Evolutionary conservation across 92 coral and sea anemone genomes (phyloP).

Genomic region (Virgularia gustaviana): DNA sequence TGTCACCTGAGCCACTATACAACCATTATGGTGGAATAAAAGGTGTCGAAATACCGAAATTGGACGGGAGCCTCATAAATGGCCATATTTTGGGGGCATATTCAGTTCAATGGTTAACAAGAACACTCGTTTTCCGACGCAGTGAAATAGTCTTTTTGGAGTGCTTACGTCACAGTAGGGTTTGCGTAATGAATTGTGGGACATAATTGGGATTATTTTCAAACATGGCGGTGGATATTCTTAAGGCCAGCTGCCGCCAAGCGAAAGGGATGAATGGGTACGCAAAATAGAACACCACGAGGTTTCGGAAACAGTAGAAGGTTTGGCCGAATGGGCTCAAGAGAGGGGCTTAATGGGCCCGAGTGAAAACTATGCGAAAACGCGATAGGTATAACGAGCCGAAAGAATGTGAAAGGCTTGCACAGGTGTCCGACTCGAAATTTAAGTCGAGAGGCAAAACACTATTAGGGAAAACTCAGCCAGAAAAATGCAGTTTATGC

Average conservation of each 20-base stretch:
- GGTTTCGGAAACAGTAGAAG: constrained; percentile 25
- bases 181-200: too few species aligned
- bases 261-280: constrained; percentile 45
- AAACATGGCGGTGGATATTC: too few species aligned
- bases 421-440: background rate
- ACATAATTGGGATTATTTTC: too few species aligned
- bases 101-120: constrained; percentile 33
- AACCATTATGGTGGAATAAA: constrained; percentile 9
- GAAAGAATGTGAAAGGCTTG: background rate
- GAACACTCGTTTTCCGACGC: constrained; percentile 19
- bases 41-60: constrained; percentile 10
- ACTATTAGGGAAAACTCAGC: background rate
- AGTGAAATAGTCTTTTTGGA: too few species aligned
- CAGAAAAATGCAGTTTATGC: background rate
- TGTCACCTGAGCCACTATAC: background rate
- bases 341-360: too few species aligned
- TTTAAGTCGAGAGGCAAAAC: constrained; percentile 1
- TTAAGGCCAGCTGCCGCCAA: constrained; percentile 38
- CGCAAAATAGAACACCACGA: constrained; percentile 29
- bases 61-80: constrained; percentile 22
- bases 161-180: too few species aligned
- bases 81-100: constrained; percentile 39
- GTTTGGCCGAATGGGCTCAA: constrained; percentile 49
- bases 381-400: constrained; percentile 39
- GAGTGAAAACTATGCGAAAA: constrained; percentile 39